Conservation (phyloP, 2,888 invertebrate species). For the Drosophila aldrichi region DNA sequence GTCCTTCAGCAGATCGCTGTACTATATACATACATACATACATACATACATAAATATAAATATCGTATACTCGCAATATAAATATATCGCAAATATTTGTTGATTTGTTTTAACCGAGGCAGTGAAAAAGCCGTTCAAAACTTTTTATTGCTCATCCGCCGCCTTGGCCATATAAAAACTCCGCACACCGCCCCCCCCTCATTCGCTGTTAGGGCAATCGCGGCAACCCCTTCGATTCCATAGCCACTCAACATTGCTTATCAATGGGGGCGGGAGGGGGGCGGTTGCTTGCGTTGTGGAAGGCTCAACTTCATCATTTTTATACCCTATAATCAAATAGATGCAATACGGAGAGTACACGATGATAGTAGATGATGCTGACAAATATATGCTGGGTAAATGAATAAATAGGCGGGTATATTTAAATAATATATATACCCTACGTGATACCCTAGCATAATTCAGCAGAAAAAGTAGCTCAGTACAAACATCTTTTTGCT, state of each 20-base stretch:
- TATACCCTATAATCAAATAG: conserved; percentile 17
- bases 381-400: too few species aligned
- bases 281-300: background rate
- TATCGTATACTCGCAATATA: conserved; percentile 33
- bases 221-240: conserved; percentile 42
- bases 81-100: conserved; percentile 67
- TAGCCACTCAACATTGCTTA: conserved; percentile 53
- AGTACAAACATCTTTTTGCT: too few species aligned
- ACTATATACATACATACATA: conserved; percentile 24
- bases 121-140: conserved; percentile 57
- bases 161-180: conserved; percentile 7
- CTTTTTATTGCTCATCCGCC: conserved; percentile 63
- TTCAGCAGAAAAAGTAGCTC: too few species aligned
- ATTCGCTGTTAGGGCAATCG: conserved; percentile 28
- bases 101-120: conserved; percentile 63
- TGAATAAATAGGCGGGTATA: background rate
- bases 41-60: too few species aligned
- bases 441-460: background rate
- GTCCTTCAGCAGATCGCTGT: conserved; percentile 15
- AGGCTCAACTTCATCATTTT: conserved; percentile 61
- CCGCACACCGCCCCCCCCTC: background rate
- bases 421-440: background rate
- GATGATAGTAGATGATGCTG: background rate
- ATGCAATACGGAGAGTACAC: background rate
- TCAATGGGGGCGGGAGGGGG: conserved; percentile 26